A percentile compares a stretch with the other conserved stretches of the same genome.
phyloP scores from a whole-genome alignment of 2,888 invertebrate species.

The Nasonia oneida region DNA sequence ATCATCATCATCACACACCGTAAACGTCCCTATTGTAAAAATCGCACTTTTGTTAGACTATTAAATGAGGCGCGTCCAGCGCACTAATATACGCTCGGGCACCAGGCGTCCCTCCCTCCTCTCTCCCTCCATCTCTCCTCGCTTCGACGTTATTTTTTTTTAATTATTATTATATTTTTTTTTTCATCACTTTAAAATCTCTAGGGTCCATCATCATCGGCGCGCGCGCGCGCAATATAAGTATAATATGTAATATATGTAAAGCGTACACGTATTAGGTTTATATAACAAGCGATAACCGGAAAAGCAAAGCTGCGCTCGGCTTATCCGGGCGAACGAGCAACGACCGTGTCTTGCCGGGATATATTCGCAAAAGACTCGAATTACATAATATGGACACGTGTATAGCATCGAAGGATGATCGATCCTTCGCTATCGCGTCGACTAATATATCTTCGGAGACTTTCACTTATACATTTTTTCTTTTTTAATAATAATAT shows the following conservation, averaged over 20 bases:
- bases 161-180: not conserved
- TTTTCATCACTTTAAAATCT: slow-evolving; percentile 56
- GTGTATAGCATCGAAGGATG: too few relatives aligned
- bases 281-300: slow-evolving; percentile 54
- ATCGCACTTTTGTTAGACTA: slow-evolving; percentile 63
- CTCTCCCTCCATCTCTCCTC: slow-evolving; percentile 50
- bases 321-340: slow-evolving; percentile 19
- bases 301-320: slow-evolving; percentile 37
- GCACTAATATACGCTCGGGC: slow-evolving; percentile 53
- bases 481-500: not conserved
- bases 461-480: not conserved
- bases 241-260: slow-evolving; percentile 3
- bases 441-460: slow-evolving; percentile 34
- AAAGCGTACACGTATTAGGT: not conserved
- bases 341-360: slow-evolving; percentile 54
- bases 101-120: slow-evolving; percentile 45
- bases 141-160: slow-evolving; percentile 30
- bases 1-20: slow-evolving; percentile 37
- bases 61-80: slow-evolving; percentile 62
- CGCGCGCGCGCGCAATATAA: slow-evolving; percentile 43
- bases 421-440: not conserved
- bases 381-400: not conserved
- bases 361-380: slow-evolving; percentile 37
- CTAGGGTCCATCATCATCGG: slow-evolving; percentile 46
- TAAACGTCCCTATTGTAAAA: slow-evolving; percentile 59